Evolutionary conservation across 1,140 invertebrate species (phyloP), one percentile per base, ranked within the genome.

Genomic region (Caenorhabditis latens): DNA sequence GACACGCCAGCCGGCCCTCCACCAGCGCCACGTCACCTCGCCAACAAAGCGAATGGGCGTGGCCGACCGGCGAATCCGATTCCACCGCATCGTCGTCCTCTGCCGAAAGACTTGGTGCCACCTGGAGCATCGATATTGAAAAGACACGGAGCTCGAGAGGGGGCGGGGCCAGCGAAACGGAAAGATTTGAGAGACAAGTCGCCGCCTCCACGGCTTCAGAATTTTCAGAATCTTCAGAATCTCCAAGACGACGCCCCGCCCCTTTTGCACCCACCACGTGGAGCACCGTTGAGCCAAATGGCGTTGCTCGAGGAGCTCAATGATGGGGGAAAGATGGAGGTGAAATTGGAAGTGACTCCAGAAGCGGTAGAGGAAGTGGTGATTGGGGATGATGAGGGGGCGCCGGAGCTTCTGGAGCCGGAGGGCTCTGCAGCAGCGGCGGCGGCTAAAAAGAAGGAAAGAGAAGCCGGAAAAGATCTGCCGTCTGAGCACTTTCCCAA

Each of bases 401-500:
- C 21, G 1, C 61, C 61, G 2, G 32, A 46, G 40, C 13, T 71
- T 71, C 63, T 42, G 21, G 9, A 6, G 11, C 63, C 2, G 63
- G 16, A n/a, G 7, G 13, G 5, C 3, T 19, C 71, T 43, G 21
- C 71, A 43, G 14, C 16, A 79, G 43, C 8, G 4, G 46, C 11
- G 0, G 7, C 19, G 0, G n/a, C 46, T 3, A 48, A 50, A 13
- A 48, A 50, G 16, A 79, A 79, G 19, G 71, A 50, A 9, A 21
- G 65, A n/a, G 65, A 71, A 71, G 65, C 40, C 9, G 71, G 71
- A 32, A 32, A 50, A 24, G 71, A 79, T 50, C 46, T 79, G 11
- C 71, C 71, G 53, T 50, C 71, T 11, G 71, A 79, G 19, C 71
- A 79, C 42, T 79, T 79, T n/a, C 71, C 71, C 2, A 79, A 79